Evolutionary conservation across 1,140 invertebrate genomes (phyloP).

Genomic region (Drosophila sechellia): DNA sequence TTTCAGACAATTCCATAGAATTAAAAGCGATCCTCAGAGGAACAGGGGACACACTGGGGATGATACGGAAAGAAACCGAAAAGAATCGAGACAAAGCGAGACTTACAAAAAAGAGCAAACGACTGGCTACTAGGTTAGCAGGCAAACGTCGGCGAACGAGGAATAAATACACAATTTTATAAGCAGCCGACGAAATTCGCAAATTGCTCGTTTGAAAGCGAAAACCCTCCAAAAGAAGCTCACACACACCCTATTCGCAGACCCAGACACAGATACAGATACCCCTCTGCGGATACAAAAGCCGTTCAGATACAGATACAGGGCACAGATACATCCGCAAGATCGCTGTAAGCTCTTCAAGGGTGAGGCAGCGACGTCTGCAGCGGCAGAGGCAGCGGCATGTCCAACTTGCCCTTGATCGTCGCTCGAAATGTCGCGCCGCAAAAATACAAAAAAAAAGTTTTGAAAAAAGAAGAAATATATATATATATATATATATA

Average conservation of each 20-base stretch:
- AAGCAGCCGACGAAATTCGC: slow-evolving; percentile 73
- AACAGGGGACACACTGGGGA: slow-evolving; percentile 43
- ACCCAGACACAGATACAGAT: slow-evolving; percentile 32
- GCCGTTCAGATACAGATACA: slow-evolving; percentile 26
- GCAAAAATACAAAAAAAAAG: slow-evolving; percentile 21
- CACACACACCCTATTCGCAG: slow-evolving; percentile 40
- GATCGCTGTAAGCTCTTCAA: slow-evolving; percentile 76
- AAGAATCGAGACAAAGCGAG: slow-evolving; percentile 57
- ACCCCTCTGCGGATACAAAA: slow-evolving; percentile 1
- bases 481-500: slow-evolving; percentile 8
- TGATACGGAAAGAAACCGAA: slow-evolving; percentile 54
- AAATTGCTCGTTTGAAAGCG: slow-evolving; percentile 81
- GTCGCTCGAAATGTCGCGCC: slow-evolving; percentile 67
- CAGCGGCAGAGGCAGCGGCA: slow-evolving; percentile 26
- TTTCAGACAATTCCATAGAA: slow-evolving; percentile 80
- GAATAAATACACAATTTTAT: slow-evolving; percentile 54
- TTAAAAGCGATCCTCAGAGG: slow-evolving; percentile 72
- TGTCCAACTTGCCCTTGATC: slow-evolving; percentile 82
- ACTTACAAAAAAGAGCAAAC: slow-evolving; percentile 57
- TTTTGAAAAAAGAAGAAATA: background rate
- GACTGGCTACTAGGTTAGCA: slow-evolving; percentile 77
- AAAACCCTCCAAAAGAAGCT: slow-evolving; percentile 61
- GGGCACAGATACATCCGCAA: slow-evolving; percentile 40
- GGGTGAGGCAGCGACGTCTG: slow-evolving; percentile 62
- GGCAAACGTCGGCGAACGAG: slow-evolving; percentile 61